Base-by-base conservation (phyloP, 2,113 vertebrate genomes). In the Neoarius graeffei region DNA sequence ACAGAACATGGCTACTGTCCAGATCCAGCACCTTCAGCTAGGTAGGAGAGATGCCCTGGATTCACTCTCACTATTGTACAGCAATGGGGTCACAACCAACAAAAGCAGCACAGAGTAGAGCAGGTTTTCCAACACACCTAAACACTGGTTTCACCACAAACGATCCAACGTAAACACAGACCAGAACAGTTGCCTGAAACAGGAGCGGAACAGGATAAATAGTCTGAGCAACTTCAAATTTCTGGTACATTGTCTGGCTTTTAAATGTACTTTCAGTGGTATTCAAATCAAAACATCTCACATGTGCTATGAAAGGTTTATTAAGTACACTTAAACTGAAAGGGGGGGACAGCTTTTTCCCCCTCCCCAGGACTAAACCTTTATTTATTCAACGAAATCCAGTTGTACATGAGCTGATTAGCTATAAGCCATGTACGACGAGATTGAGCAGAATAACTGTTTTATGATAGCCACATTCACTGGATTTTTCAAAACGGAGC, bases 91-190 rank as follows among this genome's bases (percentile, higher is more conserved):
- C 76, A 57, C 82, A 82, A 77, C 89, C 77, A 83, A 81, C 67
- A 66, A 81, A 54, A 71, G 85, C 13, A n/a, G 0, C 15, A 57
- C 23, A 64, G 66, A 50, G 54, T 64, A 81, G 67, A 89, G 66
- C 30, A 85, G 52, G 86, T 57, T 66, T 82, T 81, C 79, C n/a
- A 87, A 85, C 62, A 27, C 62, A 84, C 66, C 79, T 73, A 67
- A 86, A 71, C 62, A 59, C 6, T 57, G 86, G 86, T 60, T 82
- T 71, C 54, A 59, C 84, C 2, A n/a, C n/a, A 80, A 48, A 86
- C 13, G 10, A 27, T 82, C 79, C 86, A 87, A 73, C 13, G 14
- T 87, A 87, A 87, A 87, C 86, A 82, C 79, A 87, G 7, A 35
- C 60, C 76, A 67, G 27, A 76, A 62, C 20, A 50, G n/a, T 52